phyloP scores from a whole-genome alignment of 2,888 invertebrate species.

The Argyra leucocephala region DNA sequence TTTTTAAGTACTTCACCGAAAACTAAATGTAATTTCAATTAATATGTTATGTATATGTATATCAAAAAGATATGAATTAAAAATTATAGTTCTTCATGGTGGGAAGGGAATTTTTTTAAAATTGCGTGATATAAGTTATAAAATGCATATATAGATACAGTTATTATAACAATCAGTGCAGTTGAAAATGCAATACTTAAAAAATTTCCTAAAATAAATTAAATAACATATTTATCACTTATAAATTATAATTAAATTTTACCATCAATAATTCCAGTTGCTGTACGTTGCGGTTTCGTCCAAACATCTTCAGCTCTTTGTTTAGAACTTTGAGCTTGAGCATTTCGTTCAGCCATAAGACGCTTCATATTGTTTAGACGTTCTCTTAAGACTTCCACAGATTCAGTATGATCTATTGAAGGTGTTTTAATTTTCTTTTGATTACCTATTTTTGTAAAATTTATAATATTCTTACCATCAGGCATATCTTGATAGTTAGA shows the following conservation, averaged over 20 bases:
- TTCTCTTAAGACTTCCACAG: conserved; percentile 71
- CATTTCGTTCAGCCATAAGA: conserved; percentile 65
- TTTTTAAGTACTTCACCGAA: no score
- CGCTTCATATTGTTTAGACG: conserved; percentile 70
- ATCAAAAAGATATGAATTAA: no score
- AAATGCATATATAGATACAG: conserved; percentile 76
- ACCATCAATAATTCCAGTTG: conserved; percentile 59
- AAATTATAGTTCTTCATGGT: conserved; percentile 68
- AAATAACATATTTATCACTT: not conserved
- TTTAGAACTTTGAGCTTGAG: conserved; percentile 35
- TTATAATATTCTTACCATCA: not conserved
- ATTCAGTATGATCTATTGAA: conserved; percentile 47
- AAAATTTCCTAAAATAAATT: conserved; percentile 51
- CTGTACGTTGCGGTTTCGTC: conserved; percentile 38
- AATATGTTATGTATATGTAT: no score
- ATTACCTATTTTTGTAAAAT: not conserved
- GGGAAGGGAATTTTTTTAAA: conserved; percentile 70
- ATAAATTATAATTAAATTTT: not conserved
- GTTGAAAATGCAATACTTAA: conserved; percentile 73
- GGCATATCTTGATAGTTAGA: conserved; percentile 1
- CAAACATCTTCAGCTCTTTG: conserved; percentile 39
- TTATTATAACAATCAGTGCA: conserved; percentile 65
- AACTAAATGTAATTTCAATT: no score
- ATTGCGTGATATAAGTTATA: conserved; percentile 73
- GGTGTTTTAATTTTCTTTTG: no score